Evolutionary conservation across 92 coral and sea anemone species (phyloP), one percentile per base, ranked within the genome.

Genomic region (Zoanthus solanderi): DNA sequence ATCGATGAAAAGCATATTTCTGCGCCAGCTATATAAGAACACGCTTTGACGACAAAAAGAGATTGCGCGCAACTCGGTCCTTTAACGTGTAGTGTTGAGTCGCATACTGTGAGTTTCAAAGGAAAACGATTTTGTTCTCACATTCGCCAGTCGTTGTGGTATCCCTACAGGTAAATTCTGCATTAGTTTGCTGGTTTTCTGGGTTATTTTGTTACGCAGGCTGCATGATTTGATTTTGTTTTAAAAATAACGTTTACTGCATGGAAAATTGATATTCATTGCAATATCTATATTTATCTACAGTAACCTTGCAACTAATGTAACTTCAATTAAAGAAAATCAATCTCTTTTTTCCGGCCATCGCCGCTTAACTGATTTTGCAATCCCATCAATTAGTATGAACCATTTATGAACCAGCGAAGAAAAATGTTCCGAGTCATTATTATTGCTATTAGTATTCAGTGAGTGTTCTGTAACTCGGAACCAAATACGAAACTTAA

Each of bases 1-100:
- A 79, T 42, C 73, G 84, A 79, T 79, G 84, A 79, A 58, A 78
- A 79, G 30, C 84, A 58, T 30, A 61, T 11, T 46, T 18, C 30
- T 4, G 4, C 31, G 54, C 7, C 72, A 5, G 5, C 84, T 50
- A 50, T 79, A 79, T 79, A 79, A 79, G 12, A 79, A 50, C 53
- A 60, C n/a, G 9, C 56, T 34, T 63, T 28, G 6, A 6, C 69
- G 9, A 16, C 9, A n/a, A 16, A 23, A 63, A 63, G 17, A 6
- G 28, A 5, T 23, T 17, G 2, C 23, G 32, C 69, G 11, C 69
- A 9, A 30, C 32, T 63, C 2, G 31, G 31, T 17, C n/a, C 6
- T 18, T 63, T 8, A n/a, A 63, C 29, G 69, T 17, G 30, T 37
- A 37, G 23, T 17, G 69, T 32, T 9, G 9, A 16, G 56, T 50